These are phyloP conservation scores for Epirrhoe tristata DNA, from an alignment of 2,888 invertebrate genomes.

Conservation along the genomic window DNA sequence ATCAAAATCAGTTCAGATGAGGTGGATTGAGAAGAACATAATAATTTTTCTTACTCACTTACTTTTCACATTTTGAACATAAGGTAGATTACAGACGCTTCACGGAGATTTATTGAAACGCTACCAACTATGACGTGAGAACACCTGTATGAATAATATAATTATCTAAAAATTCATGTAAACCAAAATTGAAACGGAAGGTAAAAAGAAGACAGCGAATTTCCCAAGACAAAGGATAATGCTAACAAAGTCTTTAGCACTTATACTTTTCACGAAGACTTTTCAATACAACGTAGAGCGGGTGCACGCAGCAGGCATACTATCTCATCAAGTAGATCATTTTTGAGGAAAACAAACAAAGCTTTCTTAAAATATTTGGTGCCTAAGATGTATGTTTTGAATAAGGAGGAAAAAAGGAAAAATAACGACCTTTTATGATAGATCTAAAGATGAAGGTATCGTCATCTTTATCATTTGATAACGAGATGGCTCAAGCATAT, in stretches of 20 bases:
- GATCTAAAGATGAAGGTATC: no score
- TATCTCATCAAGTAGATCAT: not conserved
- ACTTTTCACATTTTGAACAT: not conserved
- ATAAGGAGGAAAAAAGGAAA: no score
- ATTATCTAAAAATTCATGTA: constrained; percentile 11
- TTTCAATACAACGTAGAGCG: constrained; percentile 18
- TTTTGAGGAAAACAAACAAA: not conserved
- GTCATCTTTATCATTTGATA: no score
- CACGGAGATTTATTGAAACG: constrained; percentile 26
- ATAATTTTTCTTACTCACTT: not conserved
- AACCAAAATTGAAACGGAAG: constrained; percentile 20
- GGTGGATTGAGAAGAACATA: not conserved
- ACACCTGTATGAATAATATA: constrained; percentile 1
- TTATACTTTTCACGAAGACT: constrained; percentile 16
- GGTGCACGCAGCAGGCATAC: not conserved
- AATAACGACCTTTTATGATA: no score
- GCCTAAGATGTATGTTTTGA: no score
- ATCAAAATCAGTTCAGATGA: not conserved
- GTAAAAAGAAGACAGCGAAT: constrained; percentile 12
- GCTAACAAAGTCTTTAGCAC: constrained; percentile 18
- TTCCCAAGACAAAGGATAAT: constrained; percentile 21
- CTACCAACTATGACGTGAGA: constrained; percentile 25
- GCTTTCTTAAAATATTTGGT: not conserved
- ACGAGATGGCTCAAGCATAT: no score
- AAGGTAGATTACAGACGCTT: constrained; percentile 11